These are phyloP conservation scores for Taeniopygia guttata DNA, from an alignment of 2,797 vertebrate genomes.

Conservation along the genomic window DNA sequence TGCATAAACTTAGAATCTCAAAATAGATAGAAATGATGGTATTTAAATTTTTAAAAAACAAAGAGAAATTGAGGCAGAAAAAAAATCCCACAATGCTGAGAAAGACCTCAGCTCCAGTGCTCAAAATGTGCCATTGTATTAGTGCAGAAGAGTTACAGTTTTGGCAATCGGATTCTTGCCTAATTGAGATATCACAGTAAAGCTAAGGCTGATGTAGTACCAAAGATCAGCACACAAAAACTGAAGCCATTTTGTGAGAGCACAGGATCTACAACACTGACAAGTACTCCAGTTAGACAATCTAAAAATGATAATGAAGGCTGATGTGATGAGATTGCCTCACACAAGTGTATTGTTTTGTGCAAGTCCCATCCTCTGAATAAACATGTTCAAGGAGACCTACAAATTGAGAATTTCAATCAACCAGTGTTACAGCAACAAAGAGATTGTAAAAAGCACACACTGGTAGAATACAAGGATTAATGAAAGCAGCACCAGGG, in stretches of 20 bases:
- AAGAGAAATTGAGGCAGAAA: rapidly evolving
- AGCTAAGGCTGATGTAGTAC: neutral
- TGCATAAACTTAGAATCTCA: neutral
- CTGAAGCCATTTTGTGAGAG: neutral
- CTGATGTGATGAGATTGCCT: slow-evolving; percentile 42
- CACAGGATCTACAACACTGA: neutral
- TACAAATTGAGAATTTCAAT: slow-evolving; percentile 39
- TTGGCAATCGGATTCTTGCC: neutral
- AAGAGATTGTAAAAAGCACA: neutral
- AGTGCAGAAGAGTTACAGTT: neutral
- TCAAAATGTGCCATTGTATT: neutral
- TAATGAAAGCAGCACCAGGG: neutral
- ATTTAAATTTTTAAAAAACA: neutral
- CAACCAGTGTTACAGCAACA: neutral
- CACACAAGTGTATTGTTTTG: slow-evolving; percentile 42
- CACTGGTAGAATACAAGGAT: neutral
- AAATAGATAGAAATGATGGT: neutral
- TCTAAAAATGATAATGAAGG: slow-evolving; percentile 36
- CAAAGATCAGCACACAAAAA: neutral
- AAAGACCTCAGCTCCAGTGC: neutral
- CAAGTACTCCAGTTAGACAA: neutral
- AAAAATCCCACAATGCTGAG: rapidly evolving
- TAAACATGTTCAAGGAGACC: slow-evolving; percentile 19
- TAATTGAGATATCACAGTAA: neutral
- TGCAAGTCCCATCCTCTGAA: slow-evolving; percentile 9